Evolutionary conservation across 2,888 invertebrate species (phyloP).

Genomic region (Strigamia crassipes): DNA sequence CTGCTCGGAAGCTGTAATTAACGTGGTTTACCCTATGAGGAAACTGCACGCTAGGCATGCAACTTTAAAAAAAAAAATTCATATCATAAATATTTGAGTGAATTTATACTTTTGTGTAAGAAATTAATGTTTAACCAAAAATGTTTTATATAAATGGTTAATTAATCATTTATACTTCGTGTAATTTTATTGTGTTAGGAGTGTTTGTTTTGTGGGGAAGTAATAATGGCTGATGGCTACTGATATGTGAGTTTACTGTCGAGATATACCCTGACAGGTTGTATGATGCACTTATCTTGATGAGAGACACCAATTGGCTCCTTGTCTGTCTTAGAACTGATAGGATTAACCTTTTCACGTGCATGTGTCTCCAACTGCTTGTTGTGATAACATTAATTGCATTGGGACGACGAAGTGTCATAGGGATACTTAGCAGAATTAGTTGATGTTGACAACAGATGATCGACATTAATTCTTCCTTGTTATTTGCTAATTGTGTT

Average conservation of each 20-base stretch:
- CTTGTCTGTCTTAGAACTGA: not conserved
- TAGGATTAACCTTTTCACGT: slow-evolving; percentile 28
- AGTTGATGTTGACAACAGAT: slow-evolving; percentile 7
- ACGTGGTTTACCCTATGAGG: not conserved
- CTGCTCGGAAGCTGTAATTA: slow-evolving; percentile 31
- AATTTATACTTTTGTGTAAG: no score
- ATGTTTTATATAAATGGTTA: no score
- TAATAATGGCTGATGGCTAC: not conserved
- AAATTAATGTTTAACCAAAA: no score
- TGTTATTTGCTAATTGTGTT: not conserved
- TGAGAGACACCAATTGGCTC: slow-evolving; percentile 23
- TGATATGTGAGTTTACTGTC: not conserved
- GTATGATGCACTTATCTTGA: slow-evolving; percentile 18
- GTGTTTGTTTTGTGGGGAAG: no score
- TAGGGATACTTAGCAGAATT: slow-evolving; percentile 24
- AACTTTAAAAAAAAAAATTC: no score
- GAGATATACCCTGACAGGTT: not conserved
- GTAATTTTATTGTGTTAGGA: no score
- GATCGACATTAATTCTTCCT: slow-evolving; percentile 1
- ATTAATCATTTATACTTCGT: no score
- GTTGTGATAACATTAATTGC: slow-evolving; percentile 32
- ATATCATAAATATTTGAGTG: no score
- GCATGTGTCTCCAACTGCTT: slow-evolving; percentile 14
- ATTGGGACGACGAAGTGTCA: slow-evolving; percentile 19
- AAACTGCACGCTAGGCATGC: not conserved